These are phyloP conservation scores for Pontoporia blainvillei DNA, from an alignment of 2,113 vertebrate species.

Conservation along the genomic window DNA sequence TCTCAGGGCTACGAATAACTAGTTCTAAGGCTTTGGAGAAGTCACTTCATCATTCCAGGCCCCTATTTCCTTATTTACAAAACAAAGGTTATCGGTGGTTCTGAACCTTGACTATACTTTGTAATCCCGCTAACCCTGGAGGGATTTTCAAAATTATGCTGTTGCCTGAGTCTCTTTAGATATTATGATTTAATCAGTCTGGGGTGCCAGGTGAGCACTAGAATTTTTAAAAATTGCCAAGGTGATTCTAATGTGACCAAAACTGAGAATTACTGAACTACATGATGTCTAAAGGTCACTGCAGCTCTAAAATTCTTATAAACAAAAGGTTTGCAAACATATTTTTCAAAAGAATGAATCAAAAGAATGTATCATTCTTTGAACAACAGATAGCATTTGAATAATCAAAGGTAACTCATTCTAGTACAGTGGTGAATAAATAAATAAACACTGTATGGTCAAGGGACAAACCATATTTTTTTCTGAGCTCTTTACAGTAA, in stretches of 20 bases:
- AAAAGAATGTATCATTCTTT: not conserved
- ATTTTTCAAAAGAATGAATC: slow-evolving; percentile 14
- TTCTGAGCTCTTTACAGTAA: not conserved
- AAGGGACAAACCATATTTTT: not conserved
- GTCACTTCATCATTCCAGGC: not conserved
- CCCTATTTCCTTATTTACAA: not conserved
- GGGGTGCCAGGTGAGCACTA: not conserved
- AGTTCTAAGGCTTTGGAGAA: not conserved
- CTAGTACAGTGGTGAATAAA: not conserved
- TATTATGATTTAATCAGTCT: not conserved
- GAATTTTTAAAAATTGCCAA: not conserved
- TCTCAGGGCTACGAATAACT: not conserved
- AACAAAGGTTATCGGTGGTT: not conserved
- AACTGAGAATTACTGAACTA: not conserved
- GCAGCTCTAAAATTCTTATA: not conserved
- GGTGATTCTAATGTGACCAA: not conserved
- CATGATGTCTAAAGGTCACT: not conserved
- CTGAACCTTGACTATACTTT: not conserved
- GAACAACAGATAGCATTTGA: not conserved
- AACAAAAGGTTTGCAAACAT: not conserved
- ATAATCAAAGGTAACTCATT: slow-evolving; percentile 7
- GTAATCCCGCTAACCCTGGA: not conserved
- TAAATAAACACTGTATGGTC: not conserved
- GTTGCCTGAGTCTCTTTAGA: not conserved
- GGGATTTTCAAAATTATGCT: not conserved